phyloP scores from a whole-genome alignment of 2,888 invertebrate species.

The Adela reaumurella region DNA sequence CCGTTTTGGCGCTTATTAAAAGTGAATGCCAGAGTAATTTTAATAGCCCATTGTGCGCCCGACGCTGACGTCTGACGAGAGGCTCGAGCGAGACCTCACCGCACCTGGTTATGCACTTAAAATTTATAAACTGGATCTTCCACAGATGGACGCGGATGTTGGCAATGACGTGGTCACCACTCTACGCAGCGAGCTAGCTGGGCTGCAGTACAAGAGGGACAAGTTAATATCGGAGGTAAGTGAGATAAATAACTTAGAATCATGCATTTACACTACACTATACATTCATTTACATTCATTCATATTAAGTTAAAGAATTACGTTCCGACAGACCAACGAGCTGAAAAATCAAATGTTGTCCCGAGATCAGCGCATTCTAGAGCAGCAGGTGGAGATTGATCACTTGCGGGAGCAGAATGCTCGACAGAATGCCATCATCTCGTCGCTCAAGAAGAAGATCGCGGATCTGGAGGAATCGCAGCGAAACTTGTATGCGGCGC shows the following conservation, averaged over 20 bases:
- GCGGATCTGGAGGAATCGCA: conserved; percentile 77
- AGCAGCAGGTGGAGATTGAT: conserved; percentile 76
- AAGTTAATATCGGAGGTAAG: conserved; percentile 71
- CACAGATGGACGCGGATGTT: conserved; percentile 55
- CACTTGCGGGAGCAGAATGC: conserved; percentile 78
- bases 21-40: conserved; percentile 3
- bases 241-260: neutral
- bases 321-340: conserved; percentile 60
- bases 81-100: neutral
- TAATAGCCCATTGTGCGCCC: conserved; percentile 1
- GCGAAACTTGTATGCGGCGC: conserved; percentile 59
- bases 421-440: conserved; percentile 75
- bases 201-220: conserved; percentile 79
- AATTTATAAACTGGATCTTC: conserved; percentile 5
- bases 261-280: too few species aligned
- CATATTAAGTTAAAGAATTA: too few species aligned
- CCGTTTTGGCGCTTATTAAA: neutral
- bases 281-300: too few species aligned
- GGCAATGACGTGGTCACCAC: conserved; percentile 69
- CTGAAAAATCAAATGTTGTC: conserved; percentile 67
- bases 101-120: conserved; percentile 3
- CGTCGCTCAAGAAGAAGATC: conserved; percentile 74
- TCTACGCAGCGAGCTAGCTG: conserved; percentile 79
- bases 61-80: neutral
- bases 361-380: conserved; percentile 67